Evolutionary conservation across 2,113 vertebrate genomes (phyloP).

Genomic region (Ctenomys sociabilis): DNA sequence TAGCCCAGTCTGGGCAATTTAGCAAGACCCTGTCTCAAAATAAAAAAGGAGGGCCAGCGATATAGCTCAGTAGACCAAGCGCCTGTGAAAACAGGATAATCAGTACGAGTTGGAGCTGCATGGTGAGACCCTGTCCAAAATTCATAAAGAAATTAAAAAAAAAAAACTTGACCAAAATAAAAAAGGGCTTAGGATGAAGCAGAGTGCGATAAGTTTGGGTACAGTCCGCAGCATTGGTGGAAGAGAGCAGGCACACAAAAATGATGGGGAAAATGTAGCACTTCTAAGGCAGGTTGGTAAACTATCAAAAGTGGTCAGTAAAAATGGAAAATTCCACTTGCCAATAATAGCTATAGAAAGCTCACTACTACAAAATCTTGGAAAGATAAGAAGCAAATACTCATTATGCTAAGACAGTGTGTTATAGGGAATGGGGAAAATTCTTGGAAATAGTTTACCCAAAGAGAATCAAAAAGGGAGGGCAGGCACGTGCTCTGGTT

Average conservation of each 20-base stretch:
- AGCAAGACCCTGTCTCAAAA: neutral
- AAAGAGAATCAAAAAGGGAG: neutral
- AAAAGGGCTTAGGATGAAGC: neutral
- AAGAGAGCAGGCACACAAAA: neutral
- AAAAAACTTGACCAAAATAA: neutral
- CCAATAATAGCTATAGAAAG: neutral
- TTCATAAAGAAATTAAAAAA: too few relatives aligned
- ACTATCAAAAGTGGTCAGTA: neutral
- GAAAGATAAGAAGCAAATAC: neutral
- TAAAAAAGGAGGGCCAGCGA: neutral
- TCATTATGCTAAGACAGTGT: neutral
- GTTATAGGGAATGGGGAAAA: neutral
- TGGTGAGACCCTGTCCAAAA: too few relatives aligned
- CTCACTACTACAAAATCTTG: neutral
- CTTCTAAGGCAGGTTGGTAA: neutral
- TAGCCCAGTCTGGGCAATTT: neutral
- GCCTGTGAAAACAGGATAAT: too few relatives aligned
- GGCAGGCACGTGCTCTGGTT: neutral
- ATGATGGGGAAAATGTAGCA: neutral
- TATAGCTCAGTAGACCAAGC: too few relatives aligned
- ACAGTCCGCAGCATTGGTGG: neutral
- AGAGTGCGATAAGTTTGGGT: neutral
- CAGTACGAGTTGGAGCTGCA: too few relatives aligned
- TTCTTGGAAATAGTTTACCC: neutral
- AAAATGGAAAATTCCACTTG: too few relatives aligned